A percentile compares a stretch with the other conserved stretches of the same genome.
These are phyloP conservation scores for Camponotus fellah DNA, from an alignment of 2,888 invertebrate genomes.

Conservation along the genomic window DNA sequence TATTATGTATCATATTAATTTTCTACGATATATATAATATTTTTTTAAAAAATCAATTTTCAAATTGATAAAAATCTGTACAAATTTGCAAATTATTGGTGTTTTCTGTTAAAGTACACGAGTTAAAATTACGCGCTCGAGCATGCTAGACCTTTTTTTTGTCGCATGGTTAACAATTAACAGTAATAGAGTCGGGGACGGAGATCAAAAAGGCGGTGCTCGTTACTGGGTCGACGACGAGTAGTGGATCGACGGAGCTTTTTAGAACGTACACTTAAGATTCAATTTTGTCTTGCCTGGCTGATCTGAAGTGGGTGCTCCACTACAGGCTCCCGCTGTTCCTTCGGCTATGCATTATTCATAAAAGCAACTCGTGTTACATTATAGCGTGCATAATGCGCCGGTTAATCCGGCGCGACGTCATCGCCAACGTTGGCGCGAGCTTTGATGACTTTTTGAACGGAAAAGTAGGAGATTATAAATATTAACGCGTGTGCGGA, in stretches of 20 bases:
- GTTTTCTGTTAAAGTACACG: neutral
- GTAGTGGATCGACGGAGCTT: conserved; percentile 78
- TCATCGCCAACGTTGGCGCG: conserved; percentile 42
- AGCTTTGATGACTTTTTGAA: conserved; percentile 40
- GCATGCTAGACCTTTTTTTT: neutral
- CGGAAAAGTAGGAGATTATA: conserved; percentile 29
- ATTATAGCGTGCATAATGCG: conserved; percentile 68
- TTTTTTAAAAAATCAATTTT: neutral
- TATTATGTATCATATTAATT: neutral
- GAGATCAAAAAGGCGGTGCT: conserved; percentile 71
- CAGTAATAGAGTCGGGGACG: conserved; percentile 34
- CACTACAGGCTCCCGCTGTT: conserved; percentile 83
- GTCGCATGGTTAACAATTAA: conserved; percentile 43
- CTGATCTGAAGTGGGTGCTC: conserved; percentile 84
- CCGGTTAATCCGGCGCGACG: conserved; percentile 64
- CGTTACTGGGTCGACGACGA: conserved; percentile 76
- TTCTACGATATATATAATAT: neutral
- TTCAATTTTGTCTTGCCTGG: conserved; percentile 85
- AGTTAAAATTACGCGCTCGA: conserved; percentile 35
- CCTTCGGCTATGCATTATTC: conserved; percentile 84
- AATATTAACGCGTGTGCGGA: conserved; percentile 34
- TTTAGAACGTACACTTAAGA: conserved; percentile 82
- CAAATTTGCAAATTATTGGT: neutral
- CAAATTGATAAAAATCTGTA: neutral
- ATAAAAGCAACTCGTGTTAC: conserved; percentile 84